A percentile compares a stretch with the other conserved stretches of the same genome.
Evolutionary conservation across 2,888 invertebrate genomes (phyloP).

Genomic region (Zygaena filipendulae): DNA sequence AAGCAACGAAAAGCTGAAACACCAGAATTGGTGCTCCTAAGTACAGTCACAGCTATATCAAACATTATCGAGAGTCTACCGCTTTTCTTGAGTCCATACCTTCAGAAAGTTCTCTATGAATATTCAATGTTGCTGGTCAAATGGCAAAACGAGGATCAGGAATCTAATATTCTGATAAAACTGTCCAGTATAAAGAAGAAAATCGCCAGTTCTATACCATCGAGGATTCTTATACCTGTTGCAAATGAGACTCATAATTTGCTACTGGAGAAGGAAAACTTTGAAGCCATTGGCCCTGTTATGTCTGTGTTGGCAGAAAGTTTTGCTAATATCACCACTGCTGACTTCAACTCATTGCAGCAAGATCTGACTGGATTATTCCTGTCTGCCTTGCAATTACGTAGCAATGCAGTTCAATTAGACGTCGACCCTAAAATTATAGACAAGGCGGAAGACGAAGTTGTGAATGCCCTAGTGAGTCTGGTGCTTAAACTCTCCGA

Average conservation of each 20-base stretch:
- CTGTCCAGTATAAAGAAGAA: conserved; percentile 73
- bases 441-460: conserved; percentile 75
- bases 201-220: conserved; percentile 74
- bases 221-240: conserved; percentile 81
- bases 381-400: conserved; percentile 75
- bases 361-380: conserved; percentile 80
- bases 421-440: conserved; percentile 43
- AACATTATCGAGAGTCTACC: conserved; percentile 86
- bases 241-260: conserved; percentile 73
- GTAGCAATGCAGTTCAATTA: conserved; percentile 60
- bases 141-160: conserved; percentile 57
- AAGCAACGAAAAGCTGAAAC: conserved; percentile 68
- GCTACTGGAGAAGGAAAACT: conserved; percentile 69
- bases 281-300: conserved; percentile 73
- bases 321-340: conserved; percentile 70
- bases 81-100: conserved; percentile 86
- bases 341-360: conserved; percentile 74
- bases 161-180: conserved; percentile 65
- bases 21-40: conserved; percentile 73
- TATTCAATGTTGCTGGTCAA: conserved; percentile 69
- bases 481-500: conserved; percentile 91
- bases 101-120: conserved; percentile 76
- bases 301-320: conserved; percentile 82
- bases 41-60: conserved; percentile 81
- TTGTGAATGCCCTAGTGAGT: conserved; percentile 81